Evolutionary conservation across 2,888 invertebrate genomes (phyloP), one percentile per base, ranked within the genome.

Genomic region (Perdita meconis): DNA sequence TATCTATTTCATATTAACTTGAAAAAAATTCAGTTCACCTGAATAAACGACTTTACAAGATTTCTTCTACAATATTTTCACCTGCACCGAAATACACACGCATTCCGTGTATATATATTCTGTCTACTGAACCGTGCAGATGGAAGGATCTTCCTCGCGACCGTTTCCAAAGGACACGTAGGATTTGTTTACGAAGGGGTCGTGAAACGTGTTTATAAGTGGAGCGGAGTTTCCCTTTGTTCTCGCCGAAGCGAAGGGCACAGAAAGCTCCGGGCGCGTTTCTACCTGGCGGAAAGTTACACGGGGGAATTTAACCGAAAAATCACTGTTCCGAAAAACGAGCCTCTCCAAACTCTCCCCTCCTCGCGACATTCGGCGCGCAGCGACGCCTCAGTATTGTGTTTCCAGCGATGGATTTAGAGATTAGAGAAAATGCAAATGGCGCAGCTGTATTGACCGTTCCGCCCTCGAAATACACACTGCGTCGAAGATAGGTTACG

Each of bases 181-280:
- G 47, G 47, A 73, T 77, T 80, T 88, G 86, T 89, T 89, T 89
- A 84, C 84, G 82, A 82, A 59, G 86, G 88, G 84, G 81, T 81
- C 72, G 80, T 74, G 80, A 84, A 82, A 87, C 84, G 88, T 87
- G 81, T 79, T 85, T 85, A 77, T 83, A 87, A 88, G 87, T 87
- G 84, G 86, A 87, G 84, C 86, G 85, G 85, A 78, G 60, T 78
- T 71, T 75, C 66, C 71, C 86, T 90, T 89, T 89, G 89, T 88
- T 89, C 89, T 77, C 72, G 72, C 78, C 84, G 84, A 56, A 38
- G 51, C 57, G 61, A 69, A 61, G 40, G n/a, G n/a, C n/a, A n/a
- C n/a, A n/a, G 38, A 22, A 19, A 34, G 68, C 40, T 65, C 36
- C 38, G n/a, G 19, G 24, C 5, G 26, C 44, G 51, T 44, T 47